Evolutionary conservation across 2,113 vertebrate genomes (phyloP).

Genomic region (Neodontobutis hainanensis): DNA sequence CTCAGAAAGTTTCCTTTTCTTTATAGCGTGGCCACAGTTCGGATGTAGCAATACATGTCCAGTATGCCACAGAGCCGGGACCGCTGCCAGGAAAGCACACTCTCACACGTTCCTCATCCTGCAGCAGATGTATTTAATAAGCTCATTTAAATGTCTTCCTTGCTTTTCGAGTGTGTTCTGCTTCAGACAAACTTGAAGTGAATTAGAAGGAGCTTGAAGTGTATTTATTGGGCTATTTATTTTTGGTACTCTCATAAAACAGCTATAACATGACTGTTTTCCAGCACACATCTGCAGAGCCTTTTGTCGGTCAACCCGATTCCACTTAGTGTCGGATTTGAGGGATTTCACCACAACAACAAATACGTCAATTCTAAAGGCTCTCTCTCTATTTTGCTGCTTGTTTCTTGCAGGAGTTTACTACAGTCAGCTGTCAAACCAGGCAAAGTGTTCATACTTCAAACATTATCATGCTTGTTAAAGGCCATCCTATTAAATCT

Average conservation of each 20-base stretch:
- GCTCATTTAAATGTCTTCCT: constrained; percentile 19
- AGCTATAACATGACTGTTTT: constrained; percentile 65
- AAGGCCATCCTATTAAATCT: constrained; percentile 71
- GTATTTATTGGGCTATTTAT: constrained; percentile 64
- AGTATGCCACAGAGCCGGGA: constrained; percentile 35
- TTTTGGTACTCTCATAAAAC: constrained; percentile 68
- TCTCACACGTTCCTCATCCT: constrained; percentile 1
- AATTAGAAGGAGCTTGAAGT: constrained; percentile 57
- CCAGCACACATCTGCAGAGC: constrained; percentile 68
- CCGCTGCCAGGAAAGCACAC: constrained; percentile 22
- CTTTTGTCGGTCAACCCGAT: constrained; percentile 60
- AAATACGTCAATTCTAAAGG: constrained; percentile 63
- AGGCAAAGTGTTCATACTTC: constrained; percentile 67
- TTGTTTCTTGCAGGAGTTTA: constrained; percentile 58
- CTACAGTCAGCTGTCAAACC: constrained; percentile 73
- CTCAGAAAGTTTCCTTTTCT: constrained; percentile 50
- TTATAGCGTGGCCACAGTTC: constrained; percentile 38
- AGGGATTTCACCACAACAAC: constrained; percentile 70
- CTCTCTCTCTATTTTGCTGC: constrained; percentile 52
- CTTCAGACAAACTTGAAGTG: constrained; percentile 40
- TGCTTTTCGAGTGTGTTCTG: constrained; percentile 40
- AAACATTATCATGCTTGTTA: constrained; percentile 74
- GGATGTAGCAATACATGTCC: constrained; percentile 41
- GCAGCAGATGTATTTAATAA: constrained; percentile 34
- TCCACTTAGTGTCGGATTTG: constrained; percentile 62